Base-by-base conservation (phyloP, 2,113 vertebrate genomes). In the Cairina moschata region DNA sequence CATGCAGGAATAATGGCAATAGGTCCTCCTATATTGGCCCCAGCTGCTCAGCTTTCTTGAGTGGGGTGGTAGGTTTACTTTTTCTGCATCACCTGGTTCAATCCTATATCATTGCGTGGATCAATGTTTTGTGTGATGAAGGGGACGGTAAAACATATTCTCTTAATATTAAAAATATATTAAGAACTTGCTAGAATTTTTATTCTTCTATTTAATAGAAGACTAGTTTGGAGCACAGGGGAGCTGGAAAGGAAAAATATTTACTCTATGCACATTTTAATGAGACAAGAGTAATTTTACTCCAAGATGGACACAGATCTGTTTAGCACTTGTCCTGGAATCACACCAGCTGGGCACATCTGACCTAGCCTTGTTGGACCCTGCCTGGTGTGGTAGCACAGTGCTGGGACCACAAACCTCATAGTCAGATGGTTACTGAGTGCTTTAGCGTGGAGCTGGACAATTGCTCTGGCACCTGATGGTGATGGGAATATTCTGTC, bases 381-480 rank as follows among this genome's bases (percentile, higher is more conserved):
- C 5, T 4, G 2, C 21, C 50, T 88, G 3, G 0, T 1, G 0
- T 28, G 25, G 32, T 50, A 36, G 7, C 25, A 15, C 3, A 0
- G 34, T 31, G 22, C 26, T 65, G 77, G 32, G 56, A 8, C 28
- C 6, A 0, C 13, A 54, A 50, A 16, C 63, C 29, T 69, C n/a
- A 28, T 34, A 46, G 50, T 46, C 32, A 17, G 23, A 28, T 44
- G 21, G 11, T 5, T 36, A 18, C 23, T 65, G n/a, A 56, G 85
- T 31, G n/a, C 44, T 20, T 50, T n/a, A 62, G 0, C 0, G 1
- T 63, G 36, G 50, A 67, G 22, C 59, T 80, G 59, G 52, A 50
- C 31, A 11, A 0, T 62, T 89, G 48, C 58, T 85, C 62, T 55
- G 44, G 32, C 63, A 56, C 25, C 67, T 66, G 63, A 20, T 17